Evolutionary conservation across 2,797 vertebrate genomes (phyloP).

Genomic region (Bucorvus abyssinicus): DNA sequence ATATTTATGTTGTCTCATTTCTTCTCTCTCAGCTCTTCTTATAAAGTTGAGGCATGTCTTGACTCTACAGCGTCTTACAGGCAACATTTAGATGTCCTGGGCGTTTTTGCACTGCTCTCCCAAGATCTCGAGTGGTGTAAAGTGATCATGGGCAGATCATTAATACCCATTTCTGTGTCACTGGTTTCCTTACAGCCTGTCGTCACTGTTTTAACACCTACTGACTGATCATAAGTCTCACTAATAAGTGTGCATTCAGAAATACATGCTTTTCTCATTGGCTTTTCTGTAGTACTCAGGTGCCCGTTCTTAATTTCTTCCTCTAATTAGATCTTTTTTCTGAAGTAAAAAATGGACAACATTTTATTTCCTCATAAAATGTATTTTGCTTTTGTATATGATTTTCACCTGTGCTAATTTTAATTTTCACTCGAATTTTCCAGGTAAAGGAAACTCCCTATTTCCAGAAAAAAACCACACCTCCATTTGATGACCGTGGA

Average conservation of each 20-base stretch:
- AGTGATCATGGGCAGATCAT: not conserved
- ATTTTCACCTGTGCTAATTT: not conserved
- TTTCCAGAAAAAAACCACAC: conserved; percentile 92
- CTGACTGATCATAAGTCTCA: not conserved
- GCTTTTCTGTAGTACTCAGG: not conserved
- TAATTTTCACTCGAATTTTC: conserved; percentile 31
- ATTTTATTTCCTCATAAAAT: not conserved
- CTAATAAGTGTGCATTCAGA: not conserved
- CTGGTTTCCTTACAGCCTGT: not conserved
- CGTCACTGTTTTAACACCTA: not conserved
- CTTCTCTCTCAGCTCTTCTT: not conserved
- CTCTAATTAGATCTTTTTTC: not conserved
- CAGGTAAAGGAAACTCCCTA: conserved; percentile 92
- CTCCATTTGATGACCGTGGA: conserved; percentile 86
- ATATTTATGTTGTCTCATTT: not conserved
- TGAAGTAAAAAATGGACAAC: not conserved
- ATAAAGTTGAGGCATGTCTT: not conserved
- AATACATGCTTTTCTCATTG: not conserved
- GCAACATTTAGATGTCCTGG: not conserved
- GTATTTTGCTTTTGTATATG: not conserved
- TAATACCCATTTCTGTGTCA: not conserved
- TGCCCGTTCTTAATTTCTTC: not conserved
- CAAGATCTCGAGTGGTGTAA: not conserved
- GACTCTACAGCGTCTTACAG: not conserved
- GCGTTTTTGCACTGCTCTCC: not conserved